Evolutionary conservation across 2,797 vertebrate species (phyloP).

Genomic region (Macropodus opercularis): DNA sequence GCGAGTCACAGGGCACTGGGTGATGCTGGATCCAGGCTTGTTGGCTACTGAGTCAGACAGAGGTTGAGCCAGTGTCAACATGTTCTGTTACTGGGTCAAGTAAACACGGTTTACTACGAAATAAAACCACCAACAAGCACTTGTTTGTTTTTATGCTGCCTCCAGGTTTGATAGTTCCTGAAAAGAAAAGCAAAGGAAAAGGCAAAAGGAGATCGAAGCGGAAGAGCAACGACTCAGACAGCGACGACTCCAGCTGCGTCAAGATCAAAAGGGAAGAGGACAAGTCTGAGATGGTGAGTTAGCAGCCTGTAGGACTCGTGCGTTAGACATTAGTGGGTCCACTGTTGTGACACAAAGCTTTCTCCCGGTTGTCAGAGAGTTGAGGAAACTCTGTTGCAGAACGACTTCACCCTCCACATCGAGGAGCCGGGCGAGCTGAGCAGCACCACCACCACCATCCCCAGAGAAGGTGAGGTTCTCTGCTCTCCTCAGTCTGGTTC

Average conservation of each 20-base stretch:
- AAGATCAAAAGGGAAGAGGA: constrained; percentile 73
- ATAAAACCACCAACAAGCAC: too few relatives aligned
- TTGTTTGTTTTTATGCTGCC: too few relatives aligned
- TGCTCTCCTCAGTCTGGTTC: fast-evolving
- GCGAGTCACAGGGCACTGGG: too few relatives aligned
- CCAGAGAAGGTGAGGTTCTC: constrained; percentile 36
- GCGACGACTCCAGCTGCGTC: constrained; percentile 2
- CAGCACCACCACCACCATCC: neutral
- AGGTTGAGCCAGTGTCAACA: too few relatives aligned
- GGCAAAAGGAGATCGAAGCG: constrained; percentile 60
- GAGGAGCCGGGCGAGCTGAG: constrained; percentile 13
- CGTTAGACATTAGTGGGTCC: too few relatives aligned
- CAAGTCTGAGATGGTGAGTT: constrained; percentile 71
- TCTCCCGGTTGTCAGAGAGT: constrained; percentile 24
- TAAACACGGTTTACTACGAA: too few relatives aligned
- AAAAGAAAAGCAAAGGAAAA: constrained; percentile 55
- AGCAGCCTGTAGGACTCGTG: too few relatives aligned
- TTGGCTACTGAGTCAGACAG: too few relatives aligned
- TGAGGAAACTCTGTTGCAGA: constrained; percentile 5
- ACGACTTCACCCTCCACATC: neutral
- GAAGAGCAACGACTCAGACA: constrained; percentile 39
- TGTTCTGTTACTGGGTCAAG: too few relatives aligned
- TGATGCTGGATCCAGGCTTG: too few relatives aligned
- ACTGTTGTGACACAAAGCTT: too few relatives aligned
- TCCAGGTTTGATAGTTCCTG: constrained; percentile 58